phyloP scores from a whole-genome alignment of 2,113 vertebrate species.

The Bufo gargarizans region DNA sequence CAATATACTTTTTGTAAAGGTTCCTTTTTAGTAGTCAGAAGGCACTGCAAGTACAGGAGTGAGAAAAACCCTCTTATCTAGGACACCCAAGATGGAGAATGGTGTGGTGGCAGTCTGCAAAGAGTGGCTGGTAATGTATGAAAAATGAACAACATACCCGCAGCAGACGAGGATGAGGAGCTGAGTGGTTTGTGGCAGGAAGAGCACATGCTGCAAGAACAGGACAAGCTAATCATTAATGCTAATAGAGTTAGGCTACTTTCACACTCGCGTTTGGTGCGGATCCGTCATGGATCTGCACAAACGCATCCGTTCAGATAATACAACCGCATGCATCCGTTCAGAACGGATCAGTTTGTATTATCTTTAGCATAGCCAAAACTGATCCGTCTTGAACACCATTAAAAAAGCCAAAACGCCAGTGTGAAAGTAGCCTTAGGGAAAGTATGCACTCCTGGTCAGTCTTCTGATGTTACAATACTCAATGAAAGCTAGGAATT shows the following conservation, averaged over 20 bases:
- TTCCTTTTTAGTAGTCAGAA: slow-evolving; percentile 5
- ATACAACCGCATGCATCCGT: too few relatives aligned
- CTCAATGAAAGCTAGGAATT: too few relatives aligned
- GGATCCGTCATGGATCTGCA: too few relatives aligned
- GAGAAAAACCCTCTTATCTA: slow-evolving; percentile 22
- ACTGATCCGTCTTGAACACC: too few relatives aligned
- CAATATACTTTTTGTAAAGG: slow-evolving; percentile 21
- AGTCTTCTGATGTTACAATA: not conserved
- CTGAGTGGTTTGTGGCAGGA: slow-evolving; percentile 55
- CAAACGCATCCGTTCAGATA: too few relatives aligned
- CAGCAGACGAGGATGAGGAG: slow-evolving; percentile 47
- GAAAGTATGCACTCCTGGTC: slow-evolving; percentile 32
- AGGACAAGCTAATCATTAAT: slow-evolving; percentile 52
- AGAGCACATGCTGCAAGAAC: slow-evolving; percentile 52
- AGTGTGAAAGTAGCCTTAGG: not conserved
- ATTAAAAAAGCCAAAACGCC: too few relatives aligned
- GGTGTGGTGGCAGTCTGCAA: slow-evolving; percentile 34
- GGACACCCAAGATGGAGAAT: slow-evolving; percentile 30
- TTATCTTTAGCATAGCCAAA: too few relatives aligned
- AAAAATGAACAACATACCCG: slow-evolving; percentile 34
- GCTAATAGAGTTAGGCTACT: slow-evolving; percentile 7
- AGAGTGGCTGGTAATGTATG: slow-evolving; percentile 25
- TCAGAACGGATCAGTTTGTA: too few relatives aligned
- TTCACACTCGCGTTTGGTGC: too few relatives aligned
- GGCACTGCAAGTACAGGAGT: not conserved